Evolutionary conservation across 1,140 invertebrate genomes (phyloP).

Genomic region (Drosophila bipectinata): DNA sequence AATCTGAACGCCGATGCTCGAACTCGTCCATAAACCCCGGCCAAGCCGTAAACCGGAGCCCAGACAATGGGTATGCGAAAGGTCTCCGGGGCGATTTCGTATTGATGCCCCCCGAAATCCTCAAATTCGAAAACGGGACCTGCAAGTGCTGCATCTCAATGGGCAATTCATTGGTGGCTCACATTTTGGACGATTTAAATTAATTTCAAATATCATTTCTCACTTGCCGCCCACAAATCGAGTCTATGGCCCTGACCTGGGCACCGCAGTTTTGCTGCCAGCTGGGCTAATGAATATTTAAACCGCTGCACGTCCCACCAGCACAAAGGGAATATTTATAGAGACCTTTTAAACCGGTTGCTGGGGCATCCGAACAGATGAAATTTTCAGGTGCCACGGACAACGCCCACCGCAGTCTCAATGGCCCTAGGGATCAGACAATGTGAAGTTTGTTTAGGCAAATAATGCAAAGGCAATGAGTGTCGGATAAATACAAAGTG

Average conservation of each 20-base stretch:
- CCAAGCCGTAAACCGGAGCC: slow-evolving; percentile 43
- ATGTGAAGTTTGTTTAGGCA: slow-evolving; percentile 46
- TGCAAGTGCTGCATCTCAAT: slow-evolving; percentile 51
- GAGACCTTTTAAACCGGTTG: slow-evolving; percentile 47
- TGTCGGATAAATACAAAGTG: slow-evolving; percentile 4
- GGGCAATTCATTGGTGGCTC: slow-evolving; percentile 52
- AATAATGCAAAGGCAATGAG: slow-evolving; percentile 6
- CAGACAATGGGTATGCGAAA: slow-evolving; percentile 48
- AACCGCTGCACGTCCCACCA: slow-evolving; percentile 58
- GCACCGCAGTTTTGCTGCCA: slow-evolving; percentile 18
- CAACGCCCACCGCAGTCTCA: neutral
- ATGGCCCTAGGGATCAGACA: slow-evolving; percentile 3
- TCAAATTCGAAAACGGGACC: neutral
- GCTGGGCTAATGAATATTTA: slow-evolving; percentile 76
- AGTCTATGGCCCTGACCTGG: slow-evolving; percentile 45
- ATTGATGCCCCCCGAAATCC: slow-evolving; percentile 10
- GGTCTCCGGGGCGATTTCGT: slow-evolving; percentile 34
- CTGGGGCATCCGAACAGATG: slow-evolving; percentile 54
- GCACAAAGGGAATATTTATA: slow-evolving; percentile 21
- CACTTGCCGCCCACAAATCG: slow-evolving; percentile 44
- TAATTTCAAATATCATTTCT: slow-evolving; percentile 79
- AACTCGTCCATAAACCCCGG: slow-evolving; percentile 40
- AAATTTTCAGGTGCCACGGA: slow-evolving; percentile 49
- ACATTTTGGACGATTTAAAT: slow-evolving; percentile 76
- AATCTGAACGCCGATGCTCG: slow-evolving; percentile 52